These are phyloP conservation scores for Callithrix jacchus DNA, from an alignment of 2,113 vertebrate genomes.

Conservation along the genomic window DNA sequence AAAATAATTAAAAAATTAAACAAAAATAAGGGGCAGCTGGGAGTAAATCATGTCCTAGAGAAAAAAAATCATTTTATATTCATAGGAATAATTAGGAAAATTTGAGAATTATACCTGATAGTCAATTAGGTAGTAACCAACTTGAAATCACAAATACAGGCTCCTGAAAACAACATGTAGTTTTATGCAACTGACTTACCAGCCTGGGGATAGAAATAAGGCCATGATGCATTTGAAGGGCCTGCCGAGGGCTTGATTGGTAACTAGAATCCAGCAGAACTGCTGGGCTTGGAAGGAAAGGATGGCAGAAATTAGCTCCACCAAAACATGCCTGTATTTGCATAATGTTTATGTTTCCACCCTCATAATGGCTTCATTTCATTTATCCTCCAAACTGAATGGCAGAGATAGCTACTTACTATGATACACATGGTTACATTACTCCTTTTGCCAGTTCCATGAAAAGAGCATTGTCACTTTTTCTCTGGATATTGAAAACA, in stretches of 20 bases:
- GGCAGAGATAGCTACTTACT: not conserved
- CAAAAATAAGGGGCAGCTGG: not conserved
- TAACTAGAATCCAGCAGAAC: conserved; percentile 14
- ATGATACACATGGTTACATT: not conserved
- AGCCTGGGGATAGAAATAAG: not conserved
- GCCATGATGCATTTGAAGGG: not conserved
- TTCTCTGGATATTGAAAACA: not conserved
- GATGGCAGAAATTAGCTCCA: conserved; percentile 38
- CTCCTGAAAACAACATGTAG: conserved; percentile 25
- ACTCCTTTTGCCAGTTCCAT: not conserved
- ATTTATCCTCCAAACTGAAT: not conserved
- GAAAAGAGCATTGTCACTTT: not conserved
- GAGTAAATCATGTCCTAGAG: not conserved
- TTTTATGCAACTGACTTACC: not conserved
- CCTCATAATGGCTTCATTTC: not conserved
- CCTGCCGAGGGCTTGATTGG: not conserved
- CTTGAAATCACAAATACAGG: conserved; percentile 28
- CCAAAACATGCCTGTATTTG: not conserved
- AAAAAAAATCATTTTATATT: not conserved
- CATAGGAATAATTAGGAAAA: conserved; percentile 27
- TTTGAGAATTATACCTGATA: not conserved
- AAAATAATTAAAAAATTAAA: too few relatives aligned
- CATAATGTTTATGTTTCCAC: not conserved
- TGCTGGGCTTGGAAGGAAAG: not conserved
- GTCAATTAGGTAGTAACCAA: not conserved